Base-by-base conservation (phyloP, 2,113 vertebrate species). In the Nibea coibor region DNA sequence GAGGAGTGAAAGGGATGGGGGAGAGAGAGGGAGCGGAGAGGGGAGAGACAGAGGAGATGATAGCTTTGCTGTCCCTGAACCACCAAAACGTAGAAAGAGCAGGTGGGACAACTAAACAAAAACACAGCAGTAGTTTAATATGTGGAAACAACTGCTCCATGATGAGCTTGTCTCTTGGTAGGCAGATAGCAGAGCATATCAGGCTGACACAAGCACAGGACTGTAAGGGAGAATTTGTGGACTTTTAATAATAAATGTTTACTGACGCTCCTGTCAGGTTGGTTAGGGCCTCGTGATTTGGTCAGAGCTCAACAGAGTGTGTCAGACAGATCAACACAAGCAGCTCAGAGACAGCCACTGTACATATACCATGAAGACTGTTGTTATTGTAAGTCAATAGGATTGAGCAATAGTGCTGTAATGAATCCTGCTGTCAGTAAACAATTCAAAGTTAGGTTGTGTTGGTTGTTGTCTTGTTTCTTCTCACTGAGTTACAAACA, bases 51-150 rank as follows among this genome's bases (percentile, higher is more conserved):
- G 78, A 74, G 96, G 95, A 78, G 95, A 95, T 68, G 97, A 98
- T 86, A 96, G 95, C 26, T 99, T 99, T 39, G 97, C 97, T 48
- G 95, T 99, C 72, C 98, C 98, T 0, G 98, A 98, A 69, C 97
- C 97, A 20, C 98, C 98, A 19, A 98, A 97, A 74, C 95, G 97
- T 74, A 99, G 98, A 93, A 99, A 97, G 92, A 99, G 97, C 82
- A 94, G 98, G 79, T 99, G 97, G 98, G 98, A 99, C 95, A 99
- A 97, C 96, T 99, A 96, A 95, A 89, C 81, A 20, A n/a, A 81
- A 76, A 70, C 3, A n/a, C 59, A 80, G 59, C 20, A 15, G 1
- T 76, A 72, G 50, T 81, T 26, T 26, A 67, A 51, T 24, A n/a
- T 28, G 24, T 78, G 62, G 73, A 80, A 59, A 61, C 84, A 75